phyloP scores from a whole-genome alignment of 2,888 invertebrate genomes.

The Zaprionus bogoriensis region DNA sequence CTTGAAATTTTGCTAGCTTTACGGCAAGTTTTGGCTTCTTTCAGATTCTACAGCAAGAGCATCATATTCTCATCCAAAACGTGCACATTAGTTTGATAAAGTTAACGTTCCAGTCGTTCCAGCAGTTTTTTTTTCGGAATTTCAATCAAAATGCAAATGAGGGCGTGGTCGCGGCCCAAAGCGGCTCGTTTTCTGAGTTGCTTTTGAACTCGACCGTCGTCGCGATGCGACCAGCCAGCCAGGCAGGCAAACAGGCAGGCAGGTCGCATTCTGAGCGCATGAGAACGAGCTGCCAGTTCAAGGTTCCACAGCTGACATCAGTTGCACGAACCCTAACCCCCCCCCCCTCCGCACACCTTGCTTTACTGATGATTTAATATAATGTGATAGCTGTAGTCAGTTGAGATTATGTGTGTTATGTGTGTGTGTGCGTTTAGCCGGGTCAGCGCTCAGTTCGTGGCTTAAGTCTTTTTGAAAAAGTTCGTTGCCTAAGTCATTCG shows the following conservation, averaged over 20 bases:
- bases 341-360: not conserved
- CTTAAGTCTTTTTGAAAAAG: conserved; percentile 1
- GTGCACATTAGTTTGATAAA: too few species aligned
- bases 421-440: not conserved
- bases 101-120: not conserved
- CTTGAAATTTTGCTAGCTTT: too few species aligned
- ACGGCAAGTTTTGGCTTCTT: too few species aligned
- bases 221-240: conserved; percentile 8
- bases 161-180: conserved; percentile 22
- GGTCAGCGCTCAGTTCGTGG: not conserved
- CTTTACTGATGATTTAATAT: not conserved
- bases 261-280: not conserved
- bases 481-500: conserved; percentile 42
- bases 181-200: not conserved
- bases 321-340: not conserved
- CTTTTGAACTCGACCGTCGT: conserved; percentile 10
- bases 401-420: conserved; percentile 6
- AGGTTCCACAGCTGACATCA: conserved; percentile 13
- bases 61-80: too few species aligned
- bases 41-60: too few species aligned
- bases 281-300: conserved; percentile 9
- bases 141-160: conserved; percentile 39
- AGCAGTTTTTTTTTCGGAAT: not conserved
- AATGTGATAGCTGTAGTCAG: not conserved
- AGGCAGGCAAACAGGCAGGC: not conserved